A percentile compares a stretch with the other conserved stretches of the same genome.
Evolutionary conservation across 2,797 vertebrate genomes (phyloP).

Genomic region (Crenichthys baileyi): DNA sequence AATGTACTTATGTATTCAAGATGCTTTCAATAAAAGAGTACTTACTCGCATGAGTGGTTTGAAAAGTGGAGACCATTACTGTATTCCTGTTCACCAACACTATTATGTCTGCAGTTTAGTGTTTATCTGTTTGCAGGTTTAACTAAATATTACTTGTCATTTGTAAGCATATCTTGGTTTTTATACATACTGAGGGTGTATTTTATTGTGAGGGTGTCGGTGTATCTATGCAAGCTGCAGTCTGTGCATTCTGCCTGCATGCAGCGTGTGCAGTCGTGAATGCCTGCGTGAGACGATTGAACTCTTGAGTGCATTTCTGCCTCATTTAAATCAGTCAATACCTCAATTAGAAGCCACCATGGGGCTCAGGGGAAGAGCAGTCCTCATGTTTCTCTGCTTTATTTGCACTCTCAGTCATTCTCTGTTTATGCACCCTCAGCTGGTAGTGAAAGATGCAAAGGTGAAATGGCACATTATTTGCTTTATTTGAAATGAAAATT

Average conservation of each 20-base stretch:
- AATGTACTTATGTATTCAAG: slow-evolving; percentile 58
- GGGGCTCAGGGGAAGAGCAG: slow-evolving; percentile 68
- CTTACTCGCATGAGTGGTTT: slow-evolving; percentile 72
- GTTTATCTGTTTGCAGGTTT: slow-evolving; percentile 24
- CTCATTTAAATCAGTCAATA: slow-evolving; percentile 85
- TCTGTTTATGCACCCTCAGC: slow-evolving; percentile 46
- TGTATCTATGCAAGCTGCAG: slow-evolving; percentile 5
- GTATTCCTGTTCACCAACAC: slow-evolving; percentile 45
- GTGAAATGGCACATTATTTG: slow-evolving; percentile 45
- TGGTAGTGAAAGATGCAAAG: slow-evolving; percentile 39
- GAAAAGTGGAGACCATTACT: slow-evolving; percentile 71
- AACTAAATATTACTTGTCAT: slow-evolving; percentile 21
- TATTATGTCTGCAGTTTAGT: slow-evolving; percentile 8
- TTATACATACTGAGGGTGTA: neutral
- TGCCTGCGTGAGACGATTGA: slow-evolving; percentile 31
- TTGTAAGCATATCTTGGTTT: slow-evolving; percentile 11
- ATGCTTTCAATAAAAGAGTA: slow-evolving; percentile 65
- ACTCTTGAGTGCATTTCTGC: slow-evolving; percentile 78
- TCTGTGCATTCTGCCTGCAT: slow-evolving; percentile 17
- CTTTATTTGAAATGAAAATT: slow-evolving; percentile 39
- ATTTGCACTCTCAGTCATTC: slow-evolving; percentile 54
- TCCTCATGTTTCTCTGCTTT: slow-evolving; percentile 70
- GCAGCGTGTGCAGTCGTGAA: slow-evolving; percentile 15
- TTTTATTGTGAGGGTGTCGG: slow-evolving; percentile 20
- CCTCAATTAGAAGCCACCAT: slow-evolving; percentile 79